Percentiles rank a stretch among this genome's conserved stretches.
Evolutionary conservation across 2,113 vertebrate genomes (phyloP).

Genomic region (Myrmecophaga tridactyla): DNA sequence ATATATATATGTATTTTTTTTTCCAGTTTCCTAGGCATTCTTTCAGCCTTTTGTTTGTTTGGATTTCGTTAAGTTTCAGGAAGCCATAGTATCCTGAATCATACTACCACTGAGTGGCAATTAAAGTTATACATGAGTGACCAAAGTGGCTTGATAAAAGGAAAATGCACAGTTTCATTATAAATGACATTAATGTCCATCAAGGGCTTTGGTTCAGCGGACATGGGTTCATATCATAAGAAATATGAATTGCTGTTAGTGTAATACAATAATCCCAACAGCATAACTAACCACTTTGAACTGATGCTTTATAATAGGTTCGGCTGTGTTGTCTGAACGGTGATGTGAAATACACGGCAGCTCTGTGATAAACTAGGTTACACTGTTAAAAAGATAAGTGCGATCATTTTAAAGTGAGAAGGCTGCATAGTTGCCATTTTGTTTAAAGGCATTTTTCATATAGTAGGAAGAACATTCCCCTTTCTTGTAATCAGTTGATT

Average conservation of each 20-base stretch:
- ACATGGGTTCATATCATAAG: not conserved
- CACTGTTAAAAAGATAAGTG: not conserved
- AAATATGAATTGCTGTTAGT: not conserved
- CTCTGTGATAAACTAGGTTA: conserved; percentile 2
- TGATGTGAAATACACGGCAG: not conserved
- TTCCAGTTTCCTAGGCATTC: not conserved
- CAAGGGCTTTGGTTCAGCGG: not conserved
- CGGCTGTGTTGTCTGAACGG: not conserved
- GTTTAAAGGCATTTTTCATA: not conserved
- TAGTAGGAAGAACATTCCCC: not conserved
- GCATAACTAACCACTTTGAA: not conserved
- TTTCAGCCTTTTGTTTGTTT: conserved; percentile 43
- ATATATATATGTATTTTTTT: not conserved
- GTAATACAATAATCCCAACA: not conserved
- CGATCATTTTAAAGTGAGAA: not conserved
- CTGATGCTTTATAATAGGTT: not conserved
- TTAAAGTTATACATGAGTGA: not conserved
- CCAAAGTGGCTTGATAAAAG: not conserved
- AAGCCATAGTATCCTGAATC: not conserved
- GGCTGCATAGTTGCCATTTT: not conserved
- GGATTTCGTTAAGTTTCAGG: conserved; percentile 17
- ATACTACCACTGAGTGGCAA: not conserved
- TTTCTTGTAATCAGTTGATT: not conserved
- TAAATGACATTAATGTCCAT: not conserved
- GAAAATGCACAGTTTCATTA: not conserved